Base-by-base conservation (phyloP, 2,113 vertebrate genomes). In the Corynorhinus townsendii region DNA sequence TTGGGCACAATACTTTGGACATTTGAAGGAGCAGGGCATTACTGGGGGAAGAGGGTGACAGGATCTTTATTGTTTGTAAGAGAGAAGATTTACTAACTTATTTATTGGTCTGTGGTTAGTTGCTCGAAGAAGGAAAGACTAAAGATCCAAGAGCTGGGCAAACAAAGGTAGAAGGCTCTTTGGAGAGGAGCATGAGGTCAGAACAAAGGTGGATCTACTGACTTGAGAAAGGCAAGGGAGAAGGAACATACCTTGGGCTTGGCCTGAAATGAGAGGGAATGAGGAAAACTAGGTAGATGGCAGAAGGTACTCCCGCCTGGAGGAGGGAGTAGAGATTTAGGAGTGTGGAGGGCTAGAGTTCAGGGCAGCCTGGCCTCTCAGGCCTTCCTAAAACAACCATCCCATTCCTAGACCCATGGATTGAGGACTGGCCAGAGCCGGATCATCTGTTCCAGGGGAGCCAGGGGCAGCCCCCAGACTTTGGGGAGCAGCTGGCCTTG, bases 371-470 rank as follows among this genome's bases (percentile, higher is more conserved):
- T 73, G 59, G 76, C 33, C 45, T 47, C 62, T 59, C 52, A 40
- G 26, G 19, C 22, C 84, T 71, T 7, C 54, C 56, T 97, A 72
- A 96, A 93, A 93, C 38, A 83, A 22, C 43, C 88, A 92, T 97
- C 92, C 93, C 56, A 2, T 92, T 96, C 93, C 89, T 92, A 96
- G 97, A 94, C 43, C 92, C 92, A 0, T 90, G 95, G 97, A 93
- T 59, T 88, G 88, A 96, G 85, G 84, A 96, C 95, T 94, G 97
- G 95, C 89, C 93, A 86, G 77, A 96, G 93, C 66, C 7, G 88
- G 91, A 97, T 62, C 95, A 91, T 93, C 86, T 45, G 47, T 96
- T 95, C 95, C 97, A 93, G 93, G 93, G 93, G 89, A 95, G 79
- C 94, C 90, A 86, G 62, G 90, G 92, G 88, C 95, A 96, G 77